Base-by-base conservation (phyloP, 2,797 vertebrate species). In the Halcyon badia region DNA sequence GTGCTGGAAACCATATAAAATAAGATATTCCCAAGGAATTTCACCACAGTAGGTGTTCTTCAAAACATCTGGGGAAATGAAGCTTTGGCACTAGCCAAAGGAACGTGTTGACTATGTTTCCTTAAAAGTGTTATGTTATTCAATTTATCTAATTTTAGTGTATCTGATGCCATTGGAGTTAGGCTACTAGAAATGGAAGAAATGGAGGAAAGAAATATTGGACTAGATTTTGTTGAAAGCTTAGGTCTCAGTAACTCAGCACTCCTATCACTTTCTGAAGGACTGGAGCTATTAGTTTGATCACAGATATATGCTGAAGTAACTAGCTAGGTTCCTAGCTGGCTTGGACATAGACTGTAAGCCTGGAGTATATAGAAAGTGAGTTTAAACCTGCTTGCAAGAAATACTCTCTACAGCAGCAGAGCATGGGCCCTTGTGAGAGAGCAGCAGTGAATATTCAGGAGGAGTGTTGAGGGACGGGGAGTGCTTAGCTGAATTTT, bases 201-300 rank as follows among this genome's bases (percentile, higher is more conserved):
- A 5, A 28, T 39, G 4, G 71, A 91, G 60, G 8, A 79, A 79
- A 72, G 8, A 42, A 7, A 16, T 56, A 72, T 77, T 78, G 28
- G 22, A 39, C 9, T 60, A 70, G 24, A 49, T 26, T 83, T 80
- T 66, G 19, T 73, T 39, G 56, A 58, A 52, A 78, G 31, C 17
- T 56, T 71, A 48, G 3, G 31, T 73, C 7, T 60, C 13, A n/a
- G 7, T 28, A 68, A 78, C n/a, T 8, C 8, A 57, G 4, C 10
- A 25, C 13, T 69, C 10, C 24, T 35, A 12, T 7, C 4, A 10
- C 19, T 73, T 72, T 58, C 19, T 61, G 42, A 83, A 70, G 48
- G n/a, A 51, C 8, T 0, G 0, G 2, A 10, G 5, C 5, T 84
- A 33, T 66, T 54, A 78, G 0, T 12, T 51, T 76, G 13, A 42